Conservation (phyloP, 1,140 invertebrate species). For the Callitettix versicolor region DNA sequence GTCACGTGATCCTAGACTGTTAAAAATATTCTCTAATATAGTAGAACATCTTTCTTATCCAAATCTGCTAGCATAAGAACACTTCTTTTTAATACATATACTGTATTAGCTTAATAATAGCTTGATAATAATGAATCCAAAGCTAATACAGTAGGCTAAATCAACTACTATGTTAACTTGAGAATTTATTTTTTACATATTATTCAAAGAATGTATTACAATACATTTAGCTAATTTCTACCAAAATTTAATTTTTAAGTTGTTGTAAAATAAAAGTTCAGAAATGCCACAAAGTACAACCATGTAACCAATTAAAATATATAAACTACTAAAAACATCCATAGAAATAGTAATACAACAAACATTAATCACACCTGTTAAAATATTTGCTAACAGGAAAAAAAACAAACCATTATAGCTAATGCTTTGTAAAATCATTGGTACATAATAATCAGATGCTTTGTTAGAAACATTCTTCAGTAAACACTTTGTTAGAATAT, state of each 20-base stretch:
- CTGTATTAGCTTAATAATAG: no score
- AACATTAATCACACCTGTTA: constrained; percentile 71
- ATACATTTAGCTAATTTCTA: no score
- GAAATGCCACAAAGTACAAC: constrained; percentile 28
- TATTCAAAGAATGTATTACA: no score
- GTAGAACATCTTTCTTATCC: no score
- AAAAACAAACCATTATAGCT: constrained; percentile 66
- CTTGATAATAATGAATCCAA: no score
- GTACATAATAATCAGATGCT: constrained; percentile 26
- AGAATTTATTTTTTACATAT: no score
- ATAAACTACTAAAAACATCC: constrained; percentile 34
- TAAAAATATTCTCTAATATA: no score
- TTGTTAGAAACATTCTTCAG: background rate
- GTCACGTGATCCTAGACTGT: no score
- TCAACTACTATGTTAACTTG: no score
- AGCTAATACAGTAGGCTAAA: no score
- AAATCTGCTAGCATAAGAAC: no score
- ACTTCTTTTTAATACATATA: no score
- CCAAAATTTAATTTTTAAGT: constrained; percentile 17
- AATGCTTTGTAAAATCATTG: constrained; percentile 49
- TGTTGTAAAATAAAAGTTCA: constrained; percentile 8
- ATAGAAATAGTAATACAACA: constrained; percentile 47
- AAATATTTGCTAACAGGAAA: constrained; percentile 66
- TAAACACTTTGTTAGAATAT: constrained; percentile 13
- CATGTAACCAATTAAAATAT: constrained; percentile 48